Percentiles rank a stretch among this genome's conserved stretches.
phyloP scores from a whole-genome alignment of 1,140 invertebrate genomes.

The Meloidogyne chitwoodi region DNA sequence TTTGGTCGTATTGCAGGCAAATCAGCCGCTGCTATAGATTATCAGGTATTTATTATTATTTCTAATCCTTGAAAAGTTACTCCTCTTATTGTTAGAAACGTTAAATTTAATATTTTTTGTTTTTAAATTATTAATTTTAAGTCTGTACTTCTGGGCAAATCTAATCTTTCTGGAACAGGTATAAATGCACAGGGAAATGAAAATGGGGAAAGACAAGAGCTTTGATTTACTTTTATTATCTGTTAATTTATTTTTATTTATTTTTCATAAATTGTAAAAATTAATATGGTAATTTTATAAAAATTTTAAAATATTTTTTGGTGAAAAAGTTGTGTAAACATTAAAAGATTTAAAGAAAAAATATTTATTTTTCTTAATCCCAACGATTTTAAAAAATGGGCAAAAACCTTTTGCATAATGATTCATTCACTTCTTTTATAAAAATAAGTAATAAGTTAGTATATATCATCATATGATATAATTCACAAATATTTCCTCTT shows the following conservation, averaged over 20 bases:
- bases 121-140: background rate
- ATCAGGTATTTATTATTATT: constrained; percentile 5
- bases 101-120: background rate
- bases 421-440: background rate
- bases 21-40: constrained; percentile 47
- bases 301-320: background rate
- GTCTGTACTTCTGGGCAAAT: background rate
- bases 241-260: background rate
- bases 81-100: no score
- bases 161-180: background rate
- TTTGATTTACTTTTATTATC: background rate
- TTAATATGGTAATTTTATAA: background rate
- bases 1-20: constrained; percentile 60
- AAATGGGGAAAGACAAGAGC: constrained; percentile 3
- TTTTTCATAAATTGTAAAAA: background rate
- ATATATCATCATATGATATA: no score
- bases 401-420: background rate
- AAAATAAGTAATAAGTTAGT: no score
- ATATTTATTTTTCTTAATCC: background rate
- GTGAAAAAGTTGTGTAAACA: background rate
- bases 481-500: no score
- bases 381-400: background rate
- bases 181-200: background rate
- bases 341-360: background rate
- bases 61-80: no score